Evolutionary conservation across 2,888 invertebrate genomes (phyloP).

Genomic region (Hypsopygia costalis): DNA sequence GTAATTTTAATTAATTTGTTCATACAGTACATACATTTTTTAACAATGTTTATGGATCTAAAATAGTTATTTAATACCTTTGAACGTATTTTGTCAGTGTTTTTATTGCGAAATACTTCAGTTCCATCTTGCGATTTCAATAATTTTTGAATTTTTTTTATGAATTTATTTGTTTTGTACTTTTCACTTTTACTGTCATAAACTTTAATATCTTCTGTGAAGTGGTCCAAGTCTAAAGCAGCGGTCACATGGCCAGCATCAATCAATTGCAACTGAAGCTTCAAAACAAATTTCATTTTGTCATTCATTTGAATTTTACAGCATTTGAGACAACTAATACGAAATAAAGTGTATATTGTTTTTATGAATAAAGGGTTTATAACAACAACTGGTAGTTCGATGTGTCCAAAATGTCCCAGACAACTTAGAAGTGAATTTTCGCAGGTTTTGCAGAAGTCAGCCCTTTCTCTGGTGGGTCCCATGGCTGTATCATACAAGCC

Average conservation of each 20-base stretch:
- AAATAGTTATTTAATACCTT: slow-evolving; percentile 66
- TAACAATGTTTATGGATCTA: slow-evolving; percentile 61
- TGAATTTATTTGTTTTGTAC: slow-evolving; percentile 58
- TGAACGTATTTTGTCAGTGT: slow-evolving; percentile 68
- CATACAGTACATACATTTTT: slow-evolving; percentile 79
- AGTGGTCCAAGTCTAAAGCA: slow-evolving; percentile 83
- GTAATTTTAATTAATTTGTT: slow-evolving; percentile 75
- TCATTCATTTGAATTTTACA: slow-evolving; percentile 82
- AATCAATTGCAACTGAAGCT: slow-evolving; percentile 85
- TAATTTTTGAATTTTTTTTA: slow-evolving; percentile 60
- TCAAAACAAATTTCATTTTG: slow-evolving; percentile 77
- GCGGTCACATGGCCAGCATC: slow-evolving; percentile 87
- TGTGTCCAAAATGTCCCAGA: slow-evolving; percentile 97
- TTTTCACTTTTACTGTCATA: slow-evolving; percentile 57
- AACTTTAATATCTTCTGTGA: slow-evolving; percentile 50
- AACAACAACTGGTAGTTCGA: slow-evolving; percentile 92
- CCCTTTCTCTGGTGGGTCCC: slow-evolving; percentile 83
- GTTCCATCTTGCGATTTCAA: slow-evolving; percentile 47
- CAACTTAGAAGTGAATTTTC: slow-evolving; percentile 84
- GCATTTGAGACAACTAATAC: slow-evolving; percentile 86
- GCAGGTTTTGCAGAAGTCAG: slow-evolving; percentile 91
- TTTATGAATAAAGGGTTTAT: slow-evolving; percentile 95
- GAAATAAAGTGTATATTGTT: slow-evolving; percentile 84
- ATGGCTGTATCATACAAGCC: slow-evolving; percentile 95
- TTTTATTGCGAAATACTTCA: slow-evolving; percentile 65